Evolutionary conservation across 1,140 invertebrate genomes (phyloP), one percentile per base, ranked within the genome.

Genomic region (Grapholita molesta): DNA sequence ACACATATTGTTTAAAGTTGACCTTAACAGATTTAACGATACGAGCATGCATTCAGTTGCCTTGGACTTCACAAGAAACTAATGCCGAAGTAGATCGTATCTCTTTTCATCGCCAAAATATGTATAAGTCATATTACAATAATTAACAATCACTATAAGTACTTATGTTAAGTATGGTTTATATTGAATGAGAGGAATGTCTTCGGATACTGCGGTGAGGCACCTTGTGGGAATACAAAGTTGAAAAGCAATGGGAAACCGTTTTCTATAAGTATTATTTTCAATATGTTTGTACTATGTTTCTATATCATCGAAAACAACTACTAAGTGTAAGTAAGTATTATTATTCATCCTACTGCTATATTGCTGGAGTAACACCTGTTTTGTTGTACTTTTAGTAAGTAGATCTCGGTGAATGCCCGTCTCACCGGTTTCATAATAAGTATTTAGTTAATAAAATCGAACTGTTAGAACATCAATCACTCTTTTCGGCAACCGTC

Each of bases 371-470:
- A 8, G 42, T 48, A 48, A 21, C 42, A 48, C 42, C 42, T 25
- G 53, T 55, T 25, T 55, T 11, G 53, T 61, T 21, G 12, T 61
- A 32, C 25, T 61, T 57, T 57, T n/a, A n/a, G n/a, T n/a, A n/a
- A 57, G 3, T 57, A 7, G 25, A 12, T 30, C 25, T n/a, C 24
- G 25, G 28, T 30, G 55, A 61, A 61, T 18, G 55, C 55, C 15
- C 28, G 55, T 61, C 55, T 30, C 24, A 28, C 32, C 24, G n/a
- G 25, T 61, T 61, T 61, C 55, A 28, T 61, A 61, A 61, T 61
- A n/a, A n/a, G n/a, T n/a, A 61, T 25, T 53, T 61, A 32, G 55
- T 61, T 61, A 28, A 61, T 61, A 61, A 61, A 61, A 61, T 61
- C 25, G 30, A 61, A 28, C 24, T 30, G 30, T 61, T 32, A 28